Evolutionary conservation across 1,140 invertebrate species (phyloP), one percentile per base, ranked within the genome.

Genomic region (Halotydeus destructor): DNA sequence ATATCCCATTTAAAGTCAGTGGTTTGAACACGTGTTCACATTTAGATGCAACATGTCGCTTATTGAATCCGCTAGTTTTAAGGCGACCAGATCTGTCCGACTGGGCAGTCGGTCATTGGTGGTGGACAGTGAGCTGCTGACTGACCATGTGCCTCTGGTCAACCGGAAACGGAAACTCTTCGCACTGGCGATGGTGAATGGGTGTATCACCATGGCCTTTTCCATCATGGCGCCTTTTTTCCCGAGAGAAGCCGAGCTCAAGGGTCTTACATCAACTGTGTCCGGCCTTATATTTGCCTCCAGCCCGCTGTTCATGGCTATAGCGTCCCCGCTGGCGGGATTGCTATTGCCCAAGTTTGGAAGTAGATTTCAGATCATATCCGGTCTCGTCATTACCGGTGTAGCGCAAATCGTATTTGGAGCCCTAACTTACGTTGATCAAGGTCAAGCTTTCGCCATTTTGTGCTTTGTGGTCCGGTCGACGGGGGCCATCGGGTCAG

Each of bases 211-310:
- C n/a, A n/a, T 75, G 46, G 72, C 73, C 9, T 75, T 78, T 72
- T 74, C 73, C 18, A 70, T 78, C 30, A 72, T 78, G 65, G 73
- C 74, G 6, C 75, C 75, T 1, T 77, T 77, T 57, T 78, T 74
- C 57, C 74, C 74, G 1, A 59, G 66, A 45, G 72, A 75, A 63
- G 72, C 73, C 2, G 54, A 61, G 3, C 48, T 52, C n/a, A 75
- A 75, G 57, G 73, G 71, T 23, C 67, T 76, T 52, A 63, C 66
- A 2, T 65, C 70, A 44, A 65, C 71, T 2, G 58, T 72, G 43
- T 70, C 71, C 21, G 75, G 75, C 6, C 66, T 75, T 46, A 71
- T 78, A 3, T 77, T 78, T 55, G 74, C 71, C 51, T 70, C 73
- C 51, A 76, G 75, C 51, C 74, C 75, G 14, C 55, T 76, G 24